Evolutionary conservation across 2,888 invertebrate genomes (phyloP), one percentile per base, ranked within the genome.

Genomic region (Drosophila rellima): DNA sequence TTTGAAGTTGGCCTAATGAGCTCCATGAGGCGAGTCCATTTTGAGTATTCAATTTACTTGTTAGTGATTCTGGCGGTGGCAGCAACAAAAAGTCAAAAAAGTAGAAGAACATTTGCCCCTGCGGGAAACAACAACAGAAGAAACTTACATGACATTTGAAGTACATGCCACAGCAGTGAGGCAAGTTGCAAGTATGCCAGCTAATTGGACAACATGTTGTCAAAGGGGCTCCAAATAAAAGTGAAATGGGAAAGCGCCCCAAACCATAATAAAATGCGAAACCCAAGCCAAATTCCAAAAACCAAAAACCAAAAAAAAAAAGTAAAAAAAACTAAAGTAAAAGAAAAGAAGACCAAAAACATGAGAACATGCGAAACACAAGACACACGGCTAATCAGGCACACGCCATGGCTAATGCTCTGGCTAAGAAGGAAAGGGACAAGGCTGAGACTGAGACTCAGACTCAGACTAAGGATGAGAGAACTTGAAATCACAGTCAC

Each of bases 121-220:
- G 71, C 39, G 42, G 64, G 11, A 15, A 42, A 56, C 31, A 48
- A 33, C 48, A 29, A 61, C 67, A 40, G 17, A 20, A 42, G 48
- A 56, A 68, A 62, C 68, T 59, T 48, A 66, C 66, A 71, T 63
- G 73, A 70, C 77, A 78, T 74, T 65, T 78, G 66, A 78, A 74
- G 76, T 78, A 69, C 68, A 74, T 67, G 74, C 52, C 52, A 29
- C 54, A n/a, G 54, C 37, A 51, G 47, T 59, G 61, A 40, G 57
- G 63, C 70, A 61, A 31, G 48, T 52, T 69, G 54, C 55, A 54
- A 40, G 54, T 54, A 18, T 55, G 65, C 47, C 63, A 55, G 81
- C 88, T 82, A 82, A 82, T 82, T 82, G 82, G 82, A 87, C 88
- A 72, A 57, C 67, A 72, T 75, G 80, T 69, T 70, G 56, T 65